Conservation (phyloP, 2,113 vertebrate genomes). For the Sapayoa aenigma region DNA sequence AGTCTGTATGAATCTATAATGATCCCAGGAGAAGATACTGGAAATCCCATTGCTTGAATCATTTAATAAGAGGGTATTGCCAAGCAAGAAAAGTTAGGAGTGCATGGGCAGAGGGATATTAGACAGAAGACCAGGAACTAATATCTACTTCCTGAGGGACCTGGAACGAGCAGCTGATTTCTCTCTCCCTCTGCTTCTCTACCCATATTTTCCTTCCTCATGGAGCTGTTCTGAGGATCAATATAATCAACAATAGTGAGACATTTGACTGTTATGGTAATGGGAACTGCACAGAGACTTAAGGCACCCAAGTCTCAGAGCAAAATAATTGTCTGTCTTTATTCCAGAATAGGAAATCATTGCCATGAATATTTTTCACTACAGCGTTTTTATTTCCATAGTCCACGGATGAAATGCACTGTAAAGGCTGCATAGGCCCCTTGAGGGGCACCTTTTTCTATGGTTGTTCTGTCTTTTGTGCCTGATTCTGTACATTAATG, state of each 20-base stretch:
- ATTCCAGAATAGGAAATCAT: background rate
- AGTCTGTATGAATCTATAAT: background rate
- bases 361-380: background rate
- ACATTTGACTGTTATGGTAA: background rate
- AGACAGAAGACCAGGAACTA: background rate
- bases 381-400: background rate
- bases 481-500: background rate
- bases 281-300: background rate
- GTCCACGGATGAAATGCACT: background rate
- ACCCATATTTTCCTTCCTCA: background rate
- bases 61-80: background rate
- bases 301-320: background rate
- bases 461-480: background rate
- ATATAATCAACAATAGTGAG: background rate
- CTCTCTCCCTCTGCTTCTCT: background rate
- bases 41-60: background rate
- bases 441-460: background rate
- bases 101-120: background rate
- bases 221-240: background rate
- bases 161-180: background rate
- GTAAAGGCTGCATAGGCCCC: background rate
- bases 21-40: background rate
- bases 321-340: background rate
- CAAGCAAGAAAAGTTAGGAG: background rate
- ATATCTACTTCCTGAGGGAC: background rate